Evolutionary conservation across 2,888 invertebrate genomes (phyloP).

Genomic region (Rhingia campestris): DNA sequence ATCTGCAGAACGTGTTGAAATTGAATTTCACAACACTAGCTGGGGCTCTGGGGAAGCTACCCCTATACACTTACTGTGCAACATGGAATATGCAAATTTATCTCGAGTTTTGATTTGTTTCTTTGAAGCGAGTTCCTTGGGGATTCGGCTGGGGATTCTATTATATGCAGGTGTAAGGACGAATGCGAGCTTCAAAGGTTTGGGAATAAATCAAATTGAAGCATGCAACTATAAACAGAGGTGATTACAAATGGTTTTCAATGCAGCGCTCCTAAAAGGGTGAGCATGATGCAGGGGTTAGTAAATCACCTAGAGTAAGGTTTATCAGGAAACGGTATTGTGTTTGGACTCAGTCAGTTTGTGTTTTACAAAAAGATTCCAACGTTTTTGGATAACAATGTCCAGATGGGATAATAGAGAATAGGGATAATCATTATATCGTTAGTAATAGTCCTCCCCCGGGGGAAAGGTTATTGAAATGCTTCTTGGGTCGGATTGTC

Average conservation of each 20-base stretch:
- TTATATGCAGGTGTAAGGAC: not conserved
- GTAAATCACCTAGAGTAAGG: not conserved
- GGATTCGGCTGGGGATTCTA: not conserved
- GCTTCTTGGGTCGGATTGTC: too few species aligned
- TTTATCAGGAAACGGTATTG: too few species aligned
- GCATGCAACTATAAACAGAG: constrained; percentile 3
- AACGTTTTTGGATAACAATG: too few species aligned
- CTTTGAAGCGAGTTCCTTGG: not conserved
- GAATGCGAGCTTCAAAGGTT: not conserved
- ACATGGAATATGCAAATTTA: constrained; percentile 56
- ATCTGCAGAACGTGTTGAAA: constrained; percentile 63
- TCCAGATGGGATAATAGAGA: too few species aligned
- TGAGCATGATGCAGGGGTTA: not conserved
- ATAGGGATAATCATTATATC: too few species aligned
- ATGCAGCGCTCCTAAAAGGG: not conserved
- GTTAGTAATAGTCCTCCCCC: too few species aligned
- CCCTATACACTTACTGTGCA: constrained; percentile 12
- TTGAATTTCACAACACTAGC: constrained; percentile 48
- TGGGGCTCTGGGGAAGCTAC: not conserved
- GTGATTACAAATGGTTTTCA: not conserved
- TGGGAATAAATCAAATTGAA: constrained; percentile 13
- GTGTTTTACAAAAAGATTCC: too few species aligned
- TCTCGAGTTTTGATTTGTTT: constrained; percentile 36
- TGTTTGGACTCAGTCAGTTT: too few species aligned
- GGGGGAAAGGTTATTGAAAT: too few species aligned